A percentile compares a stretch with the other conserved stretches of the same genome.
phyloP scores from a whole-genome alignment of 1,140 invertebrate genomes.

The Lysiphlebus fabarum region DNA sequence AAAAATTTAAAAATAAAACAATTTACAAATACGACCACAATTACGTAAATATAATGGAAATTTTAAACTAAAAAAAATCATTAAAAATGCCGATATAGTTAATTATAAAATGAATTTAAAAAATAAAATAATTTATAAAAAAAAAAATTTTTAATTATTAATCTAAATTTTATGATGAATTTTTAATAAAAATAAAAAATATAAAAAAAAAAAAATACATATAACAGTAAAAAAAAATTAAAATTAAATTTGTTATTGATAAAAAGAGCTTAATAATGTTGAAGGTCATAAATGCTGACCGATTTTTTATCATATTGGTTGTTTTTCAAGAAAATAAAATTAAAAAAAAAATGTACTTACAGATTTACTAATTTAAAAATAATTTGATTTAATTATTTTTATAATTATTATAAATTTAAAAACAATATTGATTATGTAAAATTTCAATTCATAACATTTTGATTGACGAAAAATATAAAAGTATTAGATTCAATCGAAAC shows the following conservation, averaged over 20 bases:
- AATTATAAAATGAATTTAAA: too few relatives aligned
- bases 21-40: too few relatives aligned
- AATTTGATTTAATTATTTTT: not conserved
- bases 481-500: too few relatives aligned
- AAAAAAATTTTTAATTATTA: constrained; percentile 1
- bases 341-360: constrained; percentile 7
- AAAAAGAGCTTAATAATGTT: constrained; percentile 22
- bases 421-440: too few relatives aligned
- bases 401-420: too few relatives aligned
- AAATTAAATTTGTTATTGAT: constrained; percentile 24
- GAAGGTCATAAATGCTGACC: not conserved
- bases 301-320: not conserved
- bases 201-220: too few relatives aligned
- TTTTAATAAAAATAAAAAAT: too few relatives aligned
- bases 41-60: not conserved
- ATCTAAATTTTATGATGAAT: not conserved
- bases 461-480: too few relatives aligned
- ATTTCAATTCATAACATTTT: too few relatives aligned
- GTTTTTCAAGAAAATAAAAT: not conserved
- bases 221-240: not conserved
- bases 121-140: not conserved
- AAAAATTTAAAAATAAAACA: too few relatives aligned
- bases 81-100: not conserved
- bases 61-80: not conserved
- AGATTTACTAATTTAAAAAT: constrained; percentile 1